Evolutionary conservation across 30 jellyfish, hydroid and myxozoan species (phyloP), one percentile per base, ranked within the genome.

Genomic region (Aurelia sp.): DNA sequence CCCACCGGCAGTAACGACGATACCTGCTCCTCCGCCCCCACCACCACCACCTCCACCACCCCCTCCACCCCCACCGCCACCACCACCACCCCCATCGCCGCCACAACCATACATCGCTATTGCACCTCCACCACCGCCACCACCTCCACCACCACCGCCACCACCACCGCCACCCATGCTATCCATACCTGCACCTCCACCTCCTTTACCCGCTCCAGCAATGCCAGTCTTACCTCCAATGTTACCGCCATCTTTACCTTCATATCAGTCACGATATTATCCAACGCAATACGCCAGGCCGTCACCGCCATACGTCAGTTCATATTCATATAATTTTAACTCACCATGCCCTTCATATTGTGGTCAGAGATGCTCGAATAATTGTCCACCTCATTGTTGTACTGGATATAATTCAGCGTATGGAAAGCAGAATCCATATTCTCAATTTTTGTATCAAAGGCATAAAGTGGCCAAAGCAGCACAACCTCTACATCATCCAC

Each of bases 311-410:
- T 78, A 78, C 30, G 31, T 62, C 80, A 72, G 66, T 66, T 84
- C 93, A 16, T 84, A 35, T 35, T 55, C 93, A 27, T 84, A 59
- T 62, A 84, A 84, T 73, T 21, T 84, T 3, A 84, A 84, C 75
- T 30, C 87, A 35, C 87, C 93, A n/a, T 84, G 93, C 35, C 93
- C 93, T 0, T 44, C 93, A 4, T 61, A 18, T 41, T 84, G 93
- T 73, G 17, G 30, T 8, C 86, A 72, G 55, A 73, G 75, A 31
- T 84, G 93, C 47, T 53, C 79, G 12, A 16, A 22, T 33, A 70
- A 55, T 10, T 84, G 93, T 73, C 93, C 93, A 6, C 93, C 93
- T 3, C 93, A 84, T 66, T 84, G 93, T 73, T 84, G 93, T 81
- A 84, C 35, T 53, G 83, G 86, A 5, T 84, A 84, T 61, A 70